Percentiles rank a stretch among this genome's conserved stretches.
Evolutionary conservation across 2,113 vertebrate genomes (phyloP).

Genomic region (Charadrius vociferus): DNA sequence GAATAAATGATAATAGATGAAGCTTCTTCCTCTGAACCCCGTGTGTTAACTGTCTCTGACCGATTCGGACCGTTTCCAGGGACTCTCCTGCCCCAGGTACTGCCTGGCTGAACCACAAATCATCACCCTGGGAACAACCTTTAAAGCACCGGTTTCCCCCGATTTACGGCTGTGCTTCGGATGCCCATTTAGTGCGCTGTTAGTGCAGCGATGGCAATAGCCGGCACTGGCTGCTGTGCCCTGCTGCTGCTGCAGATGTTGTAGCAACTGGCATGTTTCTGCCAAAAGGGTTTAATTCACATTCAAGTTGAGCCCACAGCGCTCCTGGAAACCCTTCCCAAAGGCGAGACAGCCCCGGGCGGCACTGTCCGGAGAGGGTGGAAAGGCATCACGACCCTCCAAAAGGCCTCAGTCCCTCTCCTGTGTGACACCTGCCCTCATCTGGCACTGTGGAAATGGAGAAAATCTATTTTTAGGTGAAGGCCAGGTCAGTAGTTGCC

Average conservation of each 20-base stretch:
- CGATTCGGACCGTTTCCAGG: rapidly evolving
- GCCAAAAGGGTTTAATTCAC: neutral
- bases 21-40: neutral
- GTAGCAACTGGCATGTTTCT: rapidly evolving
- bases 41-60: neutral
- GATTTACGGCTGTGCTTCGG: rapidly evolving
- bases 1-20: neutral
- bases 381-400: rapidly evolving
- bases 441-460: neutral
- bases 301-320: rapidly evolving
- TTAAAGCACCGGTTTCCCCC: rapidly evolving
- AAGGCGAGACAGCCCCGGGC: rapidly evolving
- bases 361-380: rapidly evolving
- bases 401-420: rapidly evolving
- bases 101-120: neutral
- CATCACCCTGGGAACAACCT: neutral
- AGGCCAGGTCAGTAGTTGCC: no score
- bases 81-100: neutral
- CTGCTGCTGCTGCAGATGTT: neutral
- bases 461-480: no score
- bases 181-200: rapidly evolving
- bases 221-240: neutral
- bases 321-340: neutral
- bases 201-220: rapidly evolving
- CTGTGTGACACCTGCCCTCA: rapidly evolving